Evolutionary conservation across 2,113 vertebrate genomes (phyloP).

Genomic region (Gopherus evgoodei): DNA sequence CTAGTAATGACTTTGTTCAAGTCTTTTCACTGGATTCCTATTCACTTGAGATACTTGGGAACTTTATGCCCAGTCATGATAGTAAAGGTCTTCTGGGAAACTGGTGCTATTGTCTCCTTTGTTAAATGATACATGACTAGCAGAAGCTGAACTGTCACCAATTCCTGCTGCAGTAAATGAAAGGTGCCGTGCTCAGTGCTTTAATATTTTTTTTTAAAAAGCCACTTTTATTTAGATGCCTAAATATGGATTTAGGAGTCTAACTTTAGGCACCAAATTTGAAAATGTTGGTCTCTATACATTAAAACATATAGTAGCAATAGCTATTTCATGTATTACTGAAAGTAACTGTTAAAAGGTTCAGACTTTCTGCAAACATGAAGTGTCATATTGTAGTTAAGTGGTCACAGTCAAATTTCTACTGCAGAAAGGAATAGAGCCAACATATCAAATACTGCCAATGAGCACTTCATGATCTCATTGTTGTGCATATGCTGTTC

Average conservation of each 20-base stretch:
- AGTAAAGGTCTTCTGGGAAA: background rate
- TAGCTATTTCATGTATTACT: background rate
- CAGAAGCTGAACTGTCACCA: background rate
- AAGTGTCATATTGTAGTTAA: background rate
- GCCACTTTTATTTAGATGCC: background rate
- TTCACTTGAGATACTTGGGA: background rate
- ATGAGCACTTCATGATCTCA: background rate
- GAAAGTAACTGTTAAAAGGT: background rate
- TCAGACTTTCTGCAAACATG: background rate
- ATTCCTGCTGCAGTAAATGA: background rate
- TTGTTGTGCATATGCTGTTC: background rate
- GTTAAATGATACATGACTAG: background rate
- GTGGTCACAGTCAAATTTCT: background rate
- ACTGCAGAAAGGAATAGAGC: background rate
- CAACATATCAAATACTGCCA: background rate
- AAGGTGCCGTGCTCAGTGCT: fast-evolving
- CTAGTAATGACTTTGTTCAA: background rate
- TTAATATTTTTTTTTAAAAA: too few relatives aligned
- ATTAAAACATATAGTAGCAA: background rate
- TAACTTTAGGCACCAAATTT: background rate
- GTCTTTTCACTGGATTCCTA: background rate
- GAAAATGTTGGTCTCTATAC: background rate
- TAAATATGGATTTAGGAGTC: background rate
- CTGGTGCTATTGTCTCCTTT: background rate
- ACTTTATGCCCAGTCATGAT: fast-evolving